phyloP scores from a whole-genome alignment of 1,140 invertebrate species.

The Brachionus calyciflorus region DNA sequence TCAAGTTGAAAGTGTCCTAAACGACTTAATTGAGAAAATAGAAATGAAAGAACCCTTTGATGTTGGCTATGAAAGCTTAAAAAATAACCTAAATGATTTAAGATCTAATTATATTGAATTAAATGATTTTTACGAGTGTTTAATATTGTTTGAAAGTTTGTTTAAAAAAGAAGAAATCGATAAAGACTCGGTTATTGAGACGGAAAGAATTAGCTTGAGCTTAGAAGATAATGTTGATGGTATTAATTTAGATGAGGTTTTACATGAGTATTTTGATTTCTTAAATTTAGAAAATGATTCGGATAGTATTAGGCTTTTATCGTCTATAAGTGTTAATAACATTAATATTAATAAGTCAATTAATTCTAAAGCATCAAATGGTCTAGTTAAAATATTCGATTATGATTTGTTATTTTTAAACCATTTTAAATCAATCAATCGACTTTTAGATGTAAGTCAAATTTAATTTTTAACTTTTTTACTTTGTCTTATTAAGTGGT shows the following conservation, averaged over 20 bases:
- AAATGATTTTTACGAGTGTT: conserved; percentile 3
- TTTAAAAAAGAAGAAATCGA: neutral
- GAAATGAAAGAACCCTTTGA: neutral
- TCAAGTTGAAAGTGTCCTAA: conserved; percentile 1
- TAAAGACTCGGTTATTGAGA: neutral
- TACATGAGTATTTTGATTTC: conserved; percentile 37
- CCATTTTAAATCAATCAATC: conserved; percentile 11
- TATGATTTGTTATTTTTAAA: neutral
- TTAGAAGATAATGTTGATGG: neutral
- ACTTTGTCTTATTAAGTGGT: too few relatives aligned
- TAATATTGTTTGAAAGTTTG: neutral
- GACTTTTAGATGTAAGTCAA: neutral
- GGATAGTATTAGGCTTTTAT: neutral
- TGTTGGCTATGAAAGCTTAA: conserved; percentile 9
- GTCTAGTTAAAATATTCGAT: neutral
- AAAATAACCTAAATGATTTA: neutral
- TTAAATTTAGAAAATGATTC: conserved; percentile 30
- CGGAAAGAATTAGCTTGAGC: neutral
- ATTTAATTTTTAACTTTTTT: neutral
- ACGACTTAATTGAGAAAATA: conserved; percentile 4
- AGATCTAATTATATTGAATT: conserved; percentile 21
- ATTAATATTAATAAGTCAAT: neutral
- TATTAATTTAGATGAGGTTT: conserved; percentile 6
- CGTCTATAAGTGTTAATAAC: too few relatives aligned
- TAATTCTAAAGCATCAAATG: too few relatives aligned